Base-by-base conservation (phyloP, 2,888 invertebrate genomes). In the Coenonympha glycerion region DNA sequence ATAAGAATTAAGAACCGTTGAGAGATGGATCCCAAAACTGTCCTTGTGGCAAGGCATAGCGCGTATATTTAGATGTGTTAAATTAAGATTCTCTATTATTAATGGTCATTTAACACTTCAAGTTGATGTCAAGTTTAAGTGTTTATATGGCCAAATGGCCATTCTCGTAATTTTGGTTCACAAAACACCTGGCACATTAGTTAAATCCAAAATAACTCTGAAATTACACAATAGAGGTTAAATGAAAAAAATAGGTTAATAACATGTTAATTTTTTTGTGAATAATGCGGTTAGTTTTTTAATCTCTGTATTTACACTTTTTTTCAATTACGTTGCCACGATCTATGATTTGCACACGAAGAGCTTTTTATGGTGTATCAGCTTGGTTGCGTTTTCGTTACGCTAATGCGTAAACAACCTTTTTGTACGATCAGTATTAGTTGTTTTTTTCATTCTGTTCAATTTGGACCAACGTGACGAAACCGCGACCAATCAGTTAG, bases 261-360 rank as follows among this genome's bases (percentile, higher is more conserved):
- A 9, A 21, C 13, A 22, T 9, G n/a, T 15, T 22, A 24, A 24
- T 24, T 22, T 22, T 39, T 37, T 24, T 39, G 22, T 6, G 13
- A 39, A 22, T 24, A 24, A 13, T 13, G 37, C 22, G 39, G 9
- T 39, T 39, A 8, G 15, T 15, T 39, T 39, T 21, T 37, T 22
- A 13, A 6, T 22, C 34, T 36, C 51, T 41, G 51, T 50, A 52
- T 51, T 40, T 36, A 34, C 60, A 64, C 63, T 47, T n/a, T n/a
- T 60, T 75, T 76, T 68, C 63, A 62, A 63, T 77, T 79, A 59
- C 67, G 73, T 82, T 81, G 82, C 81, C 73, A 83, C 79, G 69
- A 69, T 73, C 69, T 57, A 73, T 80, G 76, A 78, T 81, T 80
- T 82, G 81, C 82, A 79, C 82, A 76, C 70, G 73, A 75, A 71